Evolutionary conservation across 2,797 vertebrate genomes (phyloP).

Genomic region (Alectoris magna): DNA sequence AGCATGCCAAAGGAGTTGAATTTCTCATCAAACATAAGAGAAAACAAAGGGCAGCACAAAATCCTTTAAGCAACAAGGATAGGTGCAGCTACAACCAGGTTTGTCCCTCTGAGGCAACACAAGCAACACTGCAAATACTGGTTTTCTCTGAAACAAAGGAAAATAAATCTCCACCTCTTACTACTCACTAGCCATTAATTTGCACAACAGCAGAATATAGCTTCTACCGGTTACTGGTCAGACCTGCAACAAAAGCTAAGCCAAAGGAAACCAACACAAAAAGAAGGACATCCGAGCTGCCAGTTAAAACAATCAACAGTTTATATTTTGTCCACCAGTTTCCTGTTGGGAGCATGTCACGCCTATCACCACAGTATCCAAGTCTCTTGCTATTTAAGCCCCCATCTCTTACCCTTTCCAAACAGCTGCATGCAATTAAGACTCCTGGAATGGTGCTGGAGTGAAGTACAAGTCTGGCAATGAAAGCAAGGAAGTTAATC

Average conservation of each 20-base stretch:
- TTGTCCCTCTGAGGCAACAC: not conserved
- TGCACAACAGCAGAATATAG: not conserved
- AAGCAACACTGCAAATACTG: not conserved
- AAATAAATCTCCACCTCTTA: not conserved
- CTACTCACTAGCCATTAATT: not conserved
- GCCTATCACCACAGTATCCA: not conserved
- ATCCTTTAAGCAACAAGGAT: not conserved
- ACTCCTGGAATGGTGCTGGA: not conserved
- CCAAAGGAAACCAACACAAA: conserved; percentile 44
- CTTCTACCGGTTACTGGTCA: accelerated
- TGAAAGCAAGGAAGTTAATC: not conserved
- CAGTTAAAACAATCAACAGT: conserved; percentile 17
- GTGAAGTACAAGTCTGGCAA: not conserved
- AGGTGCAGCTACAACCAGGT: not conserved
- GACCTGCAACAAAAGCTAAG: not conserved
- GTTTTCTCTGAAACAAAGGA: not conserved
- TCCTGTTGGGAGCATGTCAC: conserved; percentile 5
- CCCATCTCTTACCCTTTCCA: not conserved
- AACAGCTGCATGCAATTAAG: not conserved
- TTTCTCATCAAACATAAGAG: not conserved
- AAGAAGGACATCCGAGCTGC: not conserved
- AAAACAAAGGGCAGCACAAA: not conserved
- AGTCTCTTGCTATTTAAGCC: not conserved
- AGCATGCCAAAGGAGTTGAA: not conserved
- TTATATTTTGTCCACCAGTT: not conserved